Conservation (phyloP, 64 coral and sea anemone genomes). For the Pocillopora damicornis region DNA sequence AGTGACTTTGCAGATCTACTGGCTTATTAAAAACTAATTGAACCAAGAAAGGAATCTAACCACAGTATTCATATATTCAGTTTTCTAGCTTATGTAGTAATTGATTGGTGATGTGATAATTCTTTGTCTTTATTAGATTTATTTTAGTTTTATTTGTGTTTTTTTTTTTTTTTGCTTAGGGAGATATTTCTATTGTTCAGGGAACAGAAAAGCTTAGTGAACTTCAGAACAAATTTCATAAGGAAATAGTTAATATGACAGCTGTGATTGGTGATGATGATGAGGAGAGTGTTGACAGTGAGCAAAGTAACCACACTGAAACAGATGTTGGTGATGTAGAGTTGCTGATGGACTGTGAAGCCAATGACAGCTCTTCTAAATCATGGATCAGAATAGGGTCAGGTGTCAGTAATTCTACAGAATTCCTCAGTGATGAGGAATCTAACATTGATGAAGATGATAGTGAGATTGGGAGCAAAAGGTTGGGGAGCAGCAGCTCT, state of each 20-base stretch:
- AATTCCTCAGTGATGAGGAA: conserved; percentile 28
- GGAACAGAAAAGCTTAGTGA: conserved; percentile 63
- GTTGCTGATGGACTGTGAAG: not conserved
- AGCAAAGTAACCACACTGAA: not conserved
- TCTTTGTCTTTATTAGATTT: too few species aligned
- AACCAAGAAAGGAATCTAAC: too few species aligned
- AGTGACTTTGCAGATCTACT: too few species aligned
- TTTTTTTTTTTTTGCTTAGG: conserved; percentile 4
- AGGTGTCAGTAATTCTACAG: not conserved
- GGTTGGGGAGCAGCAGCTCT: conserved; percentile 15
- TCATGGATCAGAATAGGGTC: conserved; percentile 1
- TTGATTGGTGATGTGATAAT: too few species aligned
- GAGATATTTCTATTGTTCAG: conserved; percentile 1
- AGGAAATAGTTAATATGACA: conserved; percentile 34
- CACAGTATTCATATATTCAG: too few species aligned
- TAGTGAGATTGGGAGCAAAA: not conserved
- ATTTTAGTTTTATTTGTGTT: not conserved
- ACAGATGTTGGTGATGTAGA: not conserved
- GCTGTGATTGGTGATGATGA: not conserved
- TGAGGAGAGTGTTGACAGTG: conserved; percentile 17
- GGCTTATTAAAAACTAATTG: too few species aligned
- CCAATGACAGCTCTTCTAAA: not conserved
- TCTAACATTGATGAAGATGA: conserved; percentile 12
- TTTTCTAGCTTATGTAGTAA: too few species aligned
- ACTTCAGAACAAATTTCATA: conserved; percentile 62